Base-by-base conservation (phyloP, 1,140 invertebrate species). In the Augochlora pura region DNA sequence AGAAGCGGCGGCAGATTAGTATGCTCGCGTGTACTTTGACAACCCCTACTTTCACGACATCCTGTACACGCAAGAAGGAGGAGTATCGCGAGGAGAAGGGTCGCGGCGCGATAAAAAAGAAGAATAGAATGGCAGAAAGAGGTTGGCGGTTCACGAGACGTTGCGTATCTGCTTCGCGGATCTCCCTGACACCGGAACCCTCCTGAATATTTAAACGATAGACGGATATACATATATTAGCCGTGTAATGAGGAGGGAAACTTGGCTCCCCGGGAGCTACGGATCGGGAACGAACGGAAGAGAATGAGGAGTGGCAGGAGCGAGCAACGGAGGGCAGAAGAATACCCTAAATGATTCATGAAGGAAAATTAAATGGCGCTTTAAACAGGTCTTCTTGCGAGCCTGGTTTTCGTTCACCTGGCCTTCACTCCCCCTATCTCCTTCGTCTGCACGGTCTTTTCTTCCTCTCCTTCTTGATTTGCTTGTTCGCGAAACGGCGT, bases 151-250 rank as follows among this genome's bases (percentile, higher is more conserved):
- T 63, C 54, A 42, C 68, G 67, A 57, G 65, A 38, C 23, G 32
- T 68, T 62, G 49, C 39, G 73, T 85, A 86, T 84, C 78, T 81
- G 69, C 71, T 67, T 77, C 66, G 73, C 73, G 77, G 80, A 82
- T 87, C 78, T 80, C 78, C 71, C 86, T 42, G 73, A 80, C 76
- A 88, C 78, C 80, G 79, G 77, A 83, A 88, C 18, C 62, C 80
- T 85, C 66, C 62, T 88, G 87, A 88, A 88, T 88, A 88, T 88
- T 88, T 88, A 86, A 88, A 74, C 80, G 81, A 81, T 82, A 83
- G 82, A 80, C 77, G 82, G 87, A 88, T 88, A 88, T 87, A 86
- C 84, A 84, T 87, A 84, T 86, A 88, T 88, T 88, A 88, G 67
- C 71, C 67, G 52, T 87, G 83, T 87, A 87, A 87, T 82, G 76